phyloP scores from a whole-genome alignment of 1,140 invertebrate genomes.

The Wasmannia auropunctata region DNA sequence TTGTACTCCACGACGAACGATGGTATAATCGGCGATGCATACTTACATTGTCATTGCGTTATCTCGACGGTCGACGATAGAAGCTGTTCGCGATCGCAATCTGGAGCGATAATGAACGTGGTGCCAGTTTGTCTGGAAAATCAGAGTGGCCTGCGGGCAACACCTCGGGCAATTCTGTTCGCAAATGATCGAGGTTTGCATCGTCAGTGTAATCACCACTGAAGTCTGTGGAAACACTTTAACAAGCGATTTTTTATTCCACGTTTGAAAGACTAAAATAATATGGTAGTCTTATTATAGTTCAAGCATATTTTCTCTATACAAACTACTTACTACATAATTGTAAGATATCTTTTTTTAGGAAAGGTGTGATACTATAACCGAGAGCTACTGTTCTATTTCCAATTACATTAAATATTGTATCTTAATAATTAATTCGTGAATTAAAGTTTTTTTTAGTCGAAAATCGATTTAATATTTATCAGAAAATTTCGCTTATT shows the following conservation, averaged over 20 bases:
- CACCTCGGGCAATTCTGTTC: neutral
- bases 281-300: neutral
- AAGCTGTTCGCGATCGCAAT: constrained; percentile 6
- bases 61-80: constrained; percentile 17
- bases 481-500: neutral
- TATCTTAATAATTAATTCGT: neutral
- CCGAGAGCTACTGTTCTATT: neutral
- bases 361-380: neutral
- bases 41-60: neutral
- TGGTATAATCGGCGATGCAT: neutral
- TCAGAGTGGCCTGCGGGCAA: neutral
- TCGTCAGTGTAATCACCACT: constrained; percentile 18
- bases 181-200: constrained; percentile 12
- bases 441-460: neutral
- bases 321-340: neutral
- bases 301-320: neutral
- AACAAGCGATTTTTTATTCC: neutral
- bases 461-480: neutral
- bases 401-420: neutral
- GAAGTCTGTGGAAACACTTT: neutral
- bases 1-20: neutral
- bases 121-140: constrained; percentile 38
- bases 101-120: constrained; percentile 23
- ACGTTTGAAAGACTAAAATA: constrained; percentile 16
- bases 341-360: neutral